Evolutionary conservation across 1,140 invertebrate genomes (phyloP).

Genomic region (Drosophila suzukii): DNA sequence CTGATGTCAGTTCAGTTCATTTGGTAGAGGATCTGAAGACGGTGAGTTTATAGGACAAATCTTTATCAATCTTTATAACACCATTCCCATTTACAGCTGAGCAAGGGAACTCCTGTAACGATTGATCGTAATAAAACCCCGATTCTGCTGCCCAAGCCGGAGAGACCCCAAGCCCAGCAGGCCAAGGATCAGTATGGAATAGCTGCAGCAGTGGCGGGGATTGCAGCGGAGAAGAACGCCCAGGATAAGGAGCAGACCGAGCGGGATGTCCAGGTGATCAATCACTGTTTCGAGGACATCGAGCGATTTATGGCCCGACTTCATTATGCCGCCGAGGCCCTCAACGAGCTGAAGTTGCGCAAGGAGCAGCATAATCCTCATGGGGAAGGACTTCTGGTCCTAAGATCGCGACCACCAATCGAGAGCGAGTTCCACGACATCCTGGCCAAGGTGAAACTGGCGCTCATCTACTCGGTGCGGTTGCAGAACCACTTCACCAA

Average conservation of each 20-base stretch:
- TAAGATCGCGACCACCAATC: constrained; percentile 73
- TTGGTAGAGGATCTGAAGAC: constrained; percentile 86
- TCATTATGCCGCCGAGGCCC: constrained; percentile 75
- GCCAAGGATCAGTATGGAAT: constrained; percentile 78
- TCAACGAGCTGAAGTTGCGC: constrained; percentile 66
- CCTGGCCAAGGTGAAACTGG: constrained; percentile 72
- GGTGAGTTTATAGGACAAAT: neutral
- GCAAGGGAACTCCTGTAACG: constrained; percentile 65
- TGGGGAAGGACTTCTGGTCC: constrained; percentile 70
- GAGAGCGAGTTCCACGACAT: constrained; percentile 79
- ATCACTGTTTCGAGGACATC: constrained; percentile 81
- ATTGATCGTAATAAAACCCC: constrained; percentile 76
- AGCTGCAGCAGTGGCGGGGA: constrained; percentile 66
- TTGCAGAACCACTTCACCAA: constrained; percentile 74
- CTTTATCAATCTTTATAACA: neutral
- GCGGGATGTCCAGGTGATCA: constrained; percentile 73
- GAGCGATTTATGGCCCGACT: constrained; percentile 76
- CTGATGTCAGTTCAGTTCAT: constrained; percentile 86
- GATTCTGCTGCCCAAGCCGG: constrained; percentile 67
- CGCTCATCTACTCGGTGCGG: constrained; percentile 65
- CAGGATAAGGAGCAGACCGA: constrained; percentile 71
- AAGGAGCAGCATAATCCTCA: constrained; percentile 77
- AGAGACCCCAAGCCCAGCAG: constrained; percentile 55
- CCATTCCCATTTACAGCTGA: constrained; percentile 64
- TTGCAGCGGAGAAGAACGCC: constrained; percentile 73